Base-by-base conservation (phyloP, 2,888 invertebrate species). In the Xylocampa areola region DNA sequence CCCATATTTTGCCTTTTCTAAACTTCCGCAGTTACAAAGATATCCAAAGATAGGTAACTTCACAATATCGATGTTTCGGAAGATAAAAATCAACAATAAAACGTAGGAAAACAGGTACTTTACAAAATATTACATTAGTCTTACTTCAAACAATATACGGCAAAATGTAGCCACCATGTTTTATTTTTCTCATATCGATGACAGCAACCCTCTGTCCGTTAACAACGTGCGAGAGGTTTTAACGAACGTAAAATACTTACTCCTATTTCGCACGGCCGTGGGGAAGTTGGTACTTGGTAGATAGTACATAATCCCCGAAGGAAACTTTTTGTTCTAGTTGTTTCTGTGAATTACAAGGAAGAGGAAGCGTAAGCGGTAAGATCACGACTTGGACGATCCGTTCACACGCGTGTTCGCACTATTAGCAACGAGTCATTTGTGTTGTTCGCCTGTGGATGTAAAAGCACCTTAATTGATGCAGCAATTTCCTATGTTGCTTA, bases 351-450 rank as follows among this genome's bases (percentile, higher is more conserved):
- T 16, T 62, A 61, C 45, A 41, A 85, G 88, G 87, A 86, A 87
- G 79, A 84, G 87, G 87, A 87, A 88, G 77, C 57, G 87, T 86
- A 87, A 88, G 77, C 57, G 39, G 19, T n/a, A 55, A 68, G 84
- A 84, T 82, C 85, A 85, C 82, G 73, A 81, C 60, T 82, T 77
- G 77, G 59, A 39, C 60, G 67, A 60, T 62, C 54, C 33, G 77
- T 84, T 84, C 83, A 74, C 81, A 85, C 76, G 82, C 87, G 80
- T 83, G 87, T 69, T 68, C 77, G 75, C 75, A 70, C 80, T 78
- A 85, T 86, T 87, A 86, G 84, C 66, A 67, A 82, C 84, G 77
- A 77, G 63, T 79, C 79, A 84, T 85, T 73, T 82, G 75, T 75
- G 65, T 61, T 51, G 53, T 53, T n/a, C 55, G 43, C 58, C 39